phyloP scores from a whole-genome alignment of 2,888 invertebrate genomes.

The Scelioninae gen. 1 region DNA sequence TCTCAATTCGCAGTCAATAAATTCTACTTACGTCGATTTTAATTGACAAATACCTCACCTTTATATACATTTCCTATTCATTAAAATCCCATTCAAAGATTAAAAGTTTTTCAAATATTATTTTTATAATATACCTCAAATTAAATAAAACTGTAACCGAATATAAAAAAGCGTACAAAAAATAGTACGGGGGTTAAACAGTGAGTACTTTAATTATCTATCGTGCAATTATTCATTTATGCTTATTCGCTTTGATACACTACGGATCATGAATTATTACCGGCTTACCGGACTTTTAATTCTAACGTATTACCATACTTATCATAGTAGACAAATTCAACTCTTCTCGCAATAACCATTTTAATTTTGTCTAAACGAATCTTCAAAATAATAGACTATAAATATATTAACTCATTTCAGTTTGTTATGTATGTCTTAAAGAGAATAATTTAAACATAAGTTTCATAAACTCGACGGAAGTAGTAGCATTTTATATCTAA shows the following conservation, averaged over 20 bases:
- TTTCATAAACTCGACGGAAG: constrained; percentile 38
- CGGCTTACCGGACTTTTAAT: constrained; percentile 82
- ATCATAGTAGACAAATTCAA: constrained; percentile 75
- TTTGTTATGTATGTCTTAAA: constrained; percentile 3
- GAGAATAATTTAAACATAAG: constrained; percentile 64
- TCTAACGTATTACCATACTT: constrained; percentile 82
- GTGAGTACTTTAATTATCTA: constrained; percentile 81
- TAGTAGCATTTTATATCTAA: constrained; percentile 26
- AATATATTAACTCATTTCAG: constrained; percentile 42
- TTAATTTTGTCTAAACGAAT: constrained; percentile 65
- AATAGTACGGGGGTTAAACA: constrained; percentile 57
- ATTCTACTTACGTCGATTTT: constrained; percentile 32
- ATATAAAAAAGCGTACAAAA: constrained; percentile 38
- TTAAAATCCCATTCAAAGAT: background rate
- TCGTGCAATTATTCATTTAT: constrained; percentile 84
- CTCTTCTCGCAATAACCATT: constrained; percentile 69
- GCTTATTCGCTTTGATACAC: constrained; percentile 83
- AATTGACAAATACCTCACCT: constrained; percentile 14
- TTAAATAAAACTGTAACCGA: constrained; percentile 39
- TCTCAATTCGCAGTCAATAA: constrained; percentile 44
- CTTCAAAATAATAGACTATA: constrained; percentile 29
- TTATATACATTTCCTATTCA: background rate
- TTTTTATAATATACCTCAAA: constrained; percentile 19
- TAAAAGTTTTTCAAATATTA: background rate
- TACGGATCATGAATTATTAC: constrained; percentile 83